Conservation (phyloP, 2,113 vertebrate genomes). For the Pollimyrus isidori region DNA sequence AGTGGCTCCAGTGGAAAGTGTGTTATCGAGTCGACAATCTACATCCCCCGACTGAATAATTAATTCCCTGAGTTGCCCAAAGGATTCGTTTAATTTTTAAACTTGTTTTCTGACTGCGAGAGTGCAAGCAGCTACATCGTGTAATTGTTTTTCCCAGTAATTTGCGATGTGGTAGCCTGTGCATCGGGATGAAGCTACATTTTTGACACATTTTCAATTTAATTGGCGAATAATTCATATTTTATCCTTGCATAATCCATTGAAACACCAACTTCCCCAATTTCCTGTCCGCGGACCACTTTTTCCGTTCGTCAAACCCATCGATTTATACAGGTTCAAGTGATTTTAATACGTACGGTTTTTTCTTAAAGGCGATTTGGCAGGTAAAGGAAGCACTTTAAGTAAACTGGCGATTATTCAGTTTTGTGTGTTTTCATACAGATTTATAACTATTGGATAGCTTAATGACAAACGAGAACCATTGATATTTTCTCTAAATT, state of each 20-base stretch:
- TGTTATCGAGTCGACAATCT: slow-evolving; percentile 10
- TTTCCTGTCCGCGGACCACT: neutral
- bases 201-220: neutral
- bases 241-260: slow-evolving; percentile 1
- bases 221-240: neutral
- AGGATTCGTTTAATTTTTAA: slow-evolving; percentile 28
- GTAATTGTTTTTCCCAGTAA: neutral
- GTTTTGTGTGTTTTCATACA: neutral
- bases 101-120: slow-evolving; percentile 24
- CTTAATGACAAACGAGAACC: neutral
- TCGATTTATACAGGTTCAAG: neutral
- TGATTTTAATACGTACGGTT: neutral
- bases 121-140: neutral
- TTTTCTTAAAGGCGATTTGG: neutral
- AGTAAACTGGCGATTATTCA: neutral
- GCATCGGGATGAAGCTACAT: neutral
- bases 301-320: neutral
- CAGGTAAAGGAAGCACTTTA: neutral
- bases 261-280: neutral
- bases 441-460: neutral
- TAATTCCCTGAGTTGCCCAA: slow-evolving; percentile 27
- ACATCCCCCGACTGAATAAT: slow-evolving; percentile 12
- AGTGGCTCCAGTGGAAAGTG: neutral
- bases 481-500: neutral
- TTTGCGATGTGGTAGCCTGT: neutral